Base-by-base conservation (phyloP, 2,113 vertebrate genomes). In the Anguilla japonica region DNA sequence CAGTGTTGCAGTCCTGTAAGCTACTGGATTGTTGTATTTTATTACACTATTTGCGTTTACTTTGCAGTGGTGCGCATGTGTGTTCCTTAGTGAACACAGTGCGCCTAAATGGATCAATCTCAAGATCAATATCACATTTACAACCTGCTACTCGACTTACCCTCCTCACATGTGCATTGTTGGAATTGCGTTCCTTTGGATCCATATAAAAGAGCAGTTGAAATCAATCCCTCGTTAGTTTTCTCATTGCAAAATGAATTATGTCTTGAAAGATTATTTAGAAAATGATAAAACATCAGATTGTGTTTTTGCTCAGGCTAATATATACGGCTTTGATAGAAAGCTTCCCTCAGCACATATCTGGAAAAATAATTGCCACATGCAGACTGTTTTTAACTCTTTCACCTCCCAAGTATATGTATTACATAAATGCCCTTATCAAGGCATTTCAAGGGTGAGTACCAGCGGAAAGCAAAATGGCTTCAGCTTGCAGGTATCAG, bases 61-160 rank as follows among this genome's bases (percentile, higher is more conserved):
- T 67, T 22, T 22, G 60, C 60, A 26, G 26, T 26, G 22, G 1
- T 63, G 81, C 82, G 83, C 50, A 41, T 16, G 53, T 86, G 56
- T 80, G 67, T 88, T 41, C 87, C 18, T 82, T 22, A 11, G 13
- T 82, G n/a, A 18, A 84, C 82, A 63, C 50, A 53, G 11, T 84
- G 26, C 11, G 26, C 11, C n/a, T 75, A 75, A 34, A 75, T 75
- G 5, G 9, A 75, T 75, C 71, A 75, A 75, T 75, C 71, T 75
- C 71, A 34, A n/a, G 71, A 75, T 75, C 71, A 34, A 75, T 75
- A 75, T 34, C 71, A 11, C 71, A 75, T 75, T 75, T 75, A 34
- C 71, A 34, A 5, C 26, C 11, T 29, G 71, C n/a, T 13, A 75
- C 26, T 29, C 8, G 26, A 34, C 26, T 9, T 11, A 75, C 71